Conservation (phyloP, 2,888 invertebrate genomes). For the Seladonia tumulorum region DNA sequence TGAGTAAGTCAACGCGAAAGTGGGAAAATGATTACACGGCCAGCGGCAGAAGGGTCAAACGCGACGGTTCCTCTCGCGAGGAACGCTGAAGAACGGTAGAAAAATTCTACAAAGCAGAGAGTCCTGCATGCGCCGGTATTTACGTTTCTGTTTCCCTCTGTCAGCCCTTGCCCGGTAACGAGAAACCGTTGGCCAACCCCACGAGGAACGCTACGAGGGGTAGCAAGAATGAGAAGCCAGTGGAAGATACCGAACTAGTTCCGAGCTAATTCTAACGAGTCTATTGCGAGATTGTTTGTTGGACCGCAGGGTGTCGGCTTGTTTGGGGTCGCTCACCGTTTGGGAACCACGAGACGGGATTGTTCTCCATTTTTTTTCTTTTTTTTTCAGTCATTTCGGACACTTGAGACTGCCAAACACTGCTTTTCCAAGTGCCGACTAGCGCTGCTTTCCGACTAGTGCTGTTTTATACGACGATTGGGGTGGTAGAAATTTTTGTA, state of each 20-base stretch:
- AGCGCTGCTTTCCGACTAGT: too few relatives aligned
- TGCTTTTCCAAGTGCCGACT: too few relatives aligned
- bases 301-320: neutral
- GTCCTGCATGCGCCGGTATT: conserved; percentile 23
- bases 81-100: neutral
- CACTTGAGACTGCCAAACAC: neutral
- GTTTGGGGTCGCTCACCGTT: neutral
- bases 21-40: conserved; percentile 54
- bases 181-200: conserved; percentile 62
- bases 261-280: neutral
- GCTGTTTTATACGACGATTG: too few relatives aligned
- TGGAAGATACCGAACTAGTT: neutral
- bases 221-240: neutral
- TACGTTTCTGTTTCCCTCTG: conserved; percentile 18
- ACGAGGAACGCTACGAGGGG: neutral
- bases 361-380: neutral
- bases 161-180: conserved; percentile 52
- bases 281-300: neutral
- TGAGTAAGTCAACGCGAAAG: conserved; percentile 18
- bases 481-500: too few relatives aligned
- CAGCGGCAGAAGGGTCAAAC: conserved; percentile 60
- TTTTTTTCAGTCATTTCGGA: neutral
- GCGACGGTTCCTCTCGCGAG: conserved; percentile 44
- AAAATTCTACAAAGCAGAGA: conserved; percentile 54
- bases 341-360: neutral